Evolutionary conservation across 2,797 vertebrate genomes (phyloP), one percentile per base, ranked within the genome.

Genomic region (Sus cebifrons): DNA sequence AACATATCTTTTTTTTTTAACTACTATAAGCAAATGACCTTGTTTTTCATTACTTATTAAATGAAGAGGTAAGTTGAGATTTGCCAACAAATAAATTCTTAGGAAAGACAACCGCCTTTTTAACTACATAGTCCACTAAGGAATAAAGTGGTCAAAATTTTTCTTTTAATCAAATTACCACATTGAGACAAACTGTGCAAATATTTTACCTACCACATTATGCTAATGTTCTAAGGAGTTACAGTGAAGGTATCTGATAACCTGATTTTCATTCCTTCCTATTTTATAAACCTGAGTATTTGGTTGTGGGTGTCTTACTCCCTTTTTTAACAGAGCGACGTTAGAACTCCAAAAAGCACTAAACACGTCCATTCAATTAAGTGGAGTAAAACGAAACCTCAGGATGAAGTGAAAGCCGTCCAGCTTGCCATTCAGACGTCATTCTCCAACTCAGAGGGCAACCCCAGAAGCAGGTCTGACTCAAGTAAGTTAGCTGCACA

Each of bases 401-500:
- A 98, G 93, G 99, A 99, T 0, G 99, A 99, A 97, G 99, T 99
- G 64, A 99, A 98, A 98, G 98, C 98, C 0, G 98, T 99, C n/a
- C 99, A 99, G 97, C 99, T 99, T 15, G 92, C 99, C 95, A 99
- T 99, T 78, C 99, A 99, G 98, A 99, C 99, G 1, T 74, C 98
- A 0, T 96, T 98, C 40, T 81, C 97, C 94, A 98, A 97, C 93
- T 98, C 97, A 0, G 99, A 99, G 88, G 98, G 98, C 74, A 98
- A 98, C 87, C 97, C 98, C 71, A 97, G 98, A 73, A 99, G 99
- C 98, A 98, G 98, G 84, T 99, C 99, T 9, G 98, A 99, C 98
- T 99, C 98, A 18, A 99, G 99, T 99, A 99, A 99, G 97, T 97
- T 40, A 15, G 36, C 4, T 3, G 36, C 29, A 58, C 11, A 2